Conservation (phyloP, 64 coral and sea anemone genomes). For the Dendronephthya gigantea region DNA sequence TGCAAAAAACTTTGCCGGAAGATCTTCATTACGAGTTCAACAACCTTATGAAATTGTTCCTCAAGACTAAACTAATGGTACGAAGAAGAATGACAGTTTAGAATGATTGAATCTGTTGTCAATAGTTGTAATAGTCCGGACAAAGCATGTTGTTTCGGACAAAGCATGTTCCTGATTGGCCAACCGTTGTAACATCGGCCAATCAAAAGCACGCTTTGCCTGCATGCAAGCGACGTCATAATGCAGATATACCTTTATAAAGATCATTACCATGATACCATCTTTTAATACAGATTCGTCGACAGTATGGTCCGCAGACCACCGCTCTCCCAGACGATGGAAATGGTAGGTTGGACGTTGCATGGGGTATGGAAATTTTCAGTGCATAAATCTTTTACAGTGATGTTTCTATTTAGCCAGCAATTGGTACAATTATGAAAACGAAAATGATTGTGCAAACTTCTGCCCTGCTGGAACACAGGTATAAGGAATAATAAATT, state of each 20-base stretch:
- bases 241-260: too few species aligned
- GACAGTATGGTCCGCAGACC: conserved; percentile 44
- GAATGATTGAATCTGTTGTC: too few species aligned
- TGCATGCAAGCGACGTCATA: too few species aligned
- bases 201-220: too few species aligned
- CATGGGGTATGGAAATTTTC: not conserved
- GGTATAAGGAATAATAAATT: too few species aligned
- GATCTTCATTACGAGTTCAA: conserved; percentile 62
- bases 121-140: too few species aligned
- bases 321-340: conserved; percentile 52
- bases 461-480: conserved; percentile 48
- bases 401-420: not conserved
- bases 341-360: not conserved
- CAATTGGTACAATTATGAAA: conserved; percentile 68
- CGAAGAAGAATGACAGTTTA: not conserved
- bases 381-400: not conserved
- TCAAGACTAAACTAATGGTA: conserved; percentile 73
- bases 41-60: conserved; percentile 52
- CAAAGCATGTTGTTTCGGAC: too few species aligned
- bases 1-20: conserved; percentile 54
- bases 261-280: not conserved
- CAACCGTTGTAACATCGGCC: too few species aligned
- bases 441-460: conserved; percentile 59
- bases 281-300: conserved; percentile 27
- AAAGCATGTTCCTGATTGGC: too few species aligned